Evolutionary conservation across 1,140 invertebrate genomes (phyloP).

Genomic region (Ceratoteleas bidentatus): DNA sequence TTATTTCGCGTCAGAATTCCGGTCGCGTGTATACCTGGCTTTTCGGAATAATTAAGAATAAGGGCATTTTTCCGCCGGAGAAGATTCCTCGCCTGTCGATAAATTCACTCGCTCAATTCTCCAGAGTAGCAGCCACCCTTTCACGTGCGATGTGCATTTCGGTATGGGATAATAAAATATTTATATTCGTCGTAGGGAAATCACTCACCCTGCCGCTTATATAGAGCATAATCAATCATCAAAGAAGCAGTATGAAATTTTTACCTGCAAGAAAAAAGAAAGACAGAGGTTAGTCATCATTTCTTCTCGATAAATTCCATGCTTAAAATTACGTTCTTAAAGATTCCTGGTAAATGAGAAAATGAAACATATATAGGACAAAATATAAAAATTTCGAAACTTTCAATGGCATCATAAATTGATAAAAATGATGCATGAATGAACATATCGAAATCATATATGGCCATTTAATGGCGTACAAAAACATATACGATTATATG

Average conservation of each 20-base stretch:
- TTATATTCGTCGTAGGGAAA: constrained; percentile 32
- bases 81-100: not conserved
- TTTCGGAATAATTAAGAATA: constrained; percentile 12
- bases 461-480: too few species aligned
- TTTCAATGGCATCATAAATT: too few species aligned
- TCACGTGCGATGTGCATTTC: constrained; percentile 3
- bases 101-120: constrained; percentile 13
- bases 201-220: constrained; percentile 47
- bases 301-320: too few species aligned
- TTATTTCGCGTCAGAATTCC: not conserved
- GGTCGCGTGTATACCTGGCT: not conserved
- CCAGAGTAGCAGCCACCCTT: constrained; percentile 3
- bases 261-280: constrained; percentile 49
- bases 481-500: too few species aligned
- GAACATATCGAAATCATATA: too few species aligned
- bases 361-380: too few species aligned
- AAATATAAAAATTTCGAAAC: too few species aligned
- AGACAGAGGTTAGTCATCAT: constrained; percentile 2
- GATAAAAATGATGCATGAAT: too few species aligned
- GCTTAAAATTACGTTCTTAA: too few species aligned
- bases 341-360: too few species aligned
- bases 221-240: constrained; percentile 43
- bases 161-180: constrained; percentile 35
- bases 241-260: constrained; percentile 40
- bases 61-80: not conserved